These are phyloP conservation scores for Peucedramus taeniatus DNA, from an alignment of 2,113 vertebrate genomes.

Conservation along the genomic window DNA sequence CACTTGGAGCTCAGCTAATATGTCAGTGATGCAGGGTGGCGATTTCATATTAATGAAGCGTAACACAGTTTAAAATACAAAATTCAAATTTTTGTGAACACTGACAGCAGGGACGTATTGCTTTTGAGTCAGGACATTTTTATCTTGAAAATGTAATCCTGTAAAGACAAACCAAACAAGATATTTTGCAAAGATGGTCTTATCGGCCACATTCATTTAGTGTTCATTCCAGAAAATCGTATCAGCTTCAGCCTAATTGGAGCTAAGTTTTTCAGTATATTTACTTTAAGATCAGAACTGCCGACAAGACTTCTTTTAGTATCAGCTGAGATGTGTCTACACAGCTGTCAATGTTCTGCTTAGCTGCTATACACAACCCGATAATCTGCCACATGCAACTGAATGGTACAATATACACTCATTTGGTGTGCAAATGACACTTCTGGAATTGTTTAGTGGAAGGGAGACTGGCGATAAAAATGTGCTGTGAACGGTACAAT, in stretches of 20 bases:
- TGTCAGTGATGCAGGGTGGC: neutral
- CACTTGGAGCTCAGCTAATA: neutral
- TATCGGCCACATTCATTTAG: neutral
- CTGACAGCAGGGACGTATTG: accelerated
- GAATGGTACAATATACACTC: neutral
- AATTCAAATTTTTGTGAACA: neutral
- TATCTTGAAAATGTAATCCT: neutral
- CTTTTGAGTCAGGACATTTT: neutral
- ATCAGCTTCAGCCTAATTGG: constrained; percentile 3
- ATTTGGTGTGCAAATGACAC: neutral
- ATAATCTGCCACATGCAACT: neutral
- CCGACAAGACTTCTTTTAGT: neutral
- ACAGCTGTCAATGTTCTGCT: constrained; percentile 13
- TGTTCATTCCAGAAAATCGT: neutral
- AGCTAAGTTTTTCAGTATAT: constrained; percentile 13
- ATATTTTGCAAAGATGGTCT: neutral
- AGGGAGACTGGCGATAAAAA: neutral
- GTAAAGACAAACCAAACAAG: neutral
- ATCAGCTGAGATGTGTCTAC: neutral
- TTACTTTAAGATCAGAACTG: constrained; percentile 33
- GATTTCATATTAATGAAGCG: constrained; percentile 34
- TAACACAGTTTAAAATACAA: neutral
- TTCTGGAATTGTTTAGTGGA: neutral
- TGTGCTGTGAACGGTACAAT: neutral
- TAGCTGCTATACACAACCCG: neutral